Conservation (phyloP, 2,113 vertebrate genomes). For the Tragelaphus scriptus region DNA sequence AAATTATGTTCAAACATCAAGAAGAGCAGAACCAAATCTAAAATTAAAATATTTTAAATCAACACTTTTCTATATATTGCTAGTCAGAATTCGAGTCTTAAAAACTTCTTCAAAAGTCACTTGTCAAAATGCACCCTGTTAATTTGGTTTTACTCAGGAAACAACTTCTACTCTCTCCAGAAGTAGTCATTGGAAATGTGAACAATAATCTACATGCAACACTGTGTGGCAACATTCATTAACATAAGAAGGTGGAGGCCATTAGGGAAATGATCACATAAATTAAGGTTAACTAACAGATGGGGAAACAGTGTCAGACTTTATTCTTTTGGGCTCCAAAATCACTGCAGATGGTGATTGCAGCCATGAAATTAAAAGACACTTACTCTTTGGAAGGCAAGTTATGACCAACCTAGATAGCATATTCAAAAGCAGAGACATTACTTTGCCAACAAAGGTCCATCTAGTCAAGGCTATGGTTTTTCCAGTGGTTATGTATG, state of each 20-base stretch:
- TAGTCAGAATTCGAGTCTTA: not conserved
- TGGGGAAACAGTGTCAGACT: no score
- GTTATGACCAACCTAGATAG: no score
- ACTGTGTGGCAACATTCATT: not conserved
- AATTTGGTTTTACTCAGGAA: not conserved
- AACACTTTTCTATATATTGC: not conserved
- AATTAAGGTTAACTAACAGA: not conserved
- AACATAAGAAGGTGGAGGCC: not conserved
- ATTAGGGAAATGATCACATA: not conserved
- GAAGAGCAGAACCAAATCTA: not conserved
- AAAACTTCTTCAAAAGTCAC: not conserved
- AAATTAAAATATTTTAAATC: not conserved
- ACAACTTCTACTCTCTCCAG: not conserved
- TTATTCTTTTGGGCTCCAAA: no score
- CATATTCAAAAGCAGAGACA: no score
- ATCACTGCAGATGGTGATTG: no score
- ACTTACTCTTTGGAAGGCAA: no score
- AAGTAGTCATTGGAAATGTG: not conserved
- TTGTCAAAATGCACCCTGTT: not conserved
- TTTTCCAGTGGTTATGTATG: no score
- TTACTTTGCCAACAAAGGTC: no score
- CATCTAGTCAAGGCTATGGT: no score
- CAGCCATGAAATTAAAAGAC: no score
- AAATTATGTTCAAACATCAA: not conserved
- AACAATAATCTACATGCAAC: not conserved